Base-by-base conservation (phyloP, 2,888 invertebrate genomes). In the Nomada hirtipes region DNA sequence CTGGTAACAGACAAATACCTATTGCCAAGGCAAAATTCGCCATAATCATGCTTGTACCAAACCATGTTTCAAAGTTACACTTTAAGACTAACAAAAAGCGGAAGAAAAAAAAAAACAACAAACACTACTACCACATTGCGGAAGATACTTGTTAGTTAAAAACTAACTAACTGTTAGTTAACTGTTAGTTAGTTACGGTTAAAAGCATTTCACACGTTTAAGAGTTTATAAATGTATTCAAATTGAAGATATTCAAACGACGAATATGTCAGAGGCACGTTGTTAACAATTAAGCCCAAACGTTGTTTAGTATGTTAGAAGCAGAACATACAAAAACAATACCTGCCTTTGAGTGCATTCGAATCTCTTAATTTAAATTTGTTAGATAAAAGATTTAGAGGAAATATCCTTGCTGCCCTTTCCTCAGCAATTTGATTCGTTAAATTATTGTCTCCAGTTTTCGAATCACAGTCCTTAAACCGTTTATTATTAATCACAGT, bases 1-100 rank as follows among this genome's bases (percentile, higher is more conserved):
- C 90, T 68, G 93, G 93, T 74, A 93, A 85, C 78, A 92, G 75
- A 80, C 93, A 93, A 47, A 93, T 83, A 60, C 91, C 93, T 92
- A 88, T 75, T n/a, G 44, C 57, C 80, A 74, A 73, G 86, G 73
- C n/a, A 65, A 74, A n/a, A 65, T 10, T n/a, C 36, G 23, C 65
- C 4, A 15, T 47, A 77, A 53, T 68, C 63, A 64, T 68, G 72
- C 80, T 29, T 50, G 4, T 57, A 20, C 15, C 53, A 50, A 60
- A 86, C 0, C 76, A 78, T 72, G 78, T 76, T 79, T 82, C 18
- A 0, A 20, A 20, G 10, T 65, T 65, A 57, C 11, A 0, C 18
- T 61, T 60, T 52, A 61, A 52, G 29, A 57, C 55, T 55, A 10
- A 47, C 18, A 9, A 18, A 23, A 57, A 44, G 0, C 10, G 55